Conservation (phyloP, 2,888 invertebrate species). For the Embidobia sp. region DNA sequence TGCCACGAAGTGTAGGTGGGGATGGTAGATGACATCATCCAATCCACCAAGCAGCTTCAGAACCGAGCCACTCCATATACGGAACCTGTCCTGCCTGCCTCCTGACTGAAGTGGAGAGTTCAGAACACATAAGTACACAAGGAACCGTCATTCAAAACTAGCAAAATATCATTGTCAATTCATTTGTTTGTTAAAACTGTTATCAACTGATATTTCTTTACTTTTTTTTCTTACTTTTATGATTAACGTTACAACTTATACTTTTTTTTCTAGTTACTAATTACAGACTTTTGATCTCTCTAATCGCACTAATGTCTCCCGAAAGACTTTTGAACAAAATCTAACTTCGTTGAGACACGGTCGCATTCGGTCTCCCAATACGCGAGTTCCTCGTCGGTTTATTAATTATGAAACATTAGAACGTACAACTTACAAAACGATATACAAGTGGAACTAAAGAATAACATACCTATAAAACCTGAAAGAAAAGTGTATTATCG, state of each 20-base stretch:
- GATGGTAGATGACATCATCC: constrained; percentile 81
- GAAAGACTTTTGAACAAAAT: constrained; percentile 67
- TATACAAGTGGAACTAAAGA: constrained; percentile 80
- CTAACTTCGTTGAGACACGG: constrained; percentile 68
- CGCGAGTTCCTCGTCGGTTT: constrained; percentile 73
- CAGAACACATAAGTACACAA: constrained; percentile 81
- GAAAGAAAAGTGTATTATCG: constrained; percentile 76
- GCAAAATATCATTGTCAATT: constrained; percentile 67
- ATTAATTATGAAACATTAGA: constrained; percentile 61
- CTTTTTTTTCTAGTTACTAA: constrained; percentile 2
- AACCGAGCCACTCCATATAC: constrained; percentile 80
- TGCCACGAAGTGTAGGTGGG: constrained; percentile 81
- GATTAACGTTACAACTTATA: too few relatives aligned
- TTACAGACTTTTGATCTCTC: constrained; percentile 30
- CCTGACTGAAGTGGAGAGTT: constrained; percentile 82
- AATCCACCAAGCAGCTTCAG: constrained; percentile 81
- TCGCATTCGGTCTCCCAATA: constrained; percentile 56
- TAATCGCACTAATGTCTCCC: constrained; percentile 72
- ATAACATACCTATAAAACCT: constrained; percentile 81
- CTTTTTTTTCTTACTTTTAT: too few relatives aligned
- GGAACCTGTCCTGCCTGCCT: constrained; percentile 82
- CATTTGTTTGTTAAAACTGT: too few relatives aligned
- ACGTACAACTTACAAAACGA: constrained; percentile 57
- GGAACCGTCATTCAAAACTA: constrained; percentile 78
- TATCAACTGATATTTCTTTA: too few relatives aligned